Evolutionary conservation across 2,888 invertebrate genomes (phyloP).

Genomic region (Oxytorus armatus): DNA sequence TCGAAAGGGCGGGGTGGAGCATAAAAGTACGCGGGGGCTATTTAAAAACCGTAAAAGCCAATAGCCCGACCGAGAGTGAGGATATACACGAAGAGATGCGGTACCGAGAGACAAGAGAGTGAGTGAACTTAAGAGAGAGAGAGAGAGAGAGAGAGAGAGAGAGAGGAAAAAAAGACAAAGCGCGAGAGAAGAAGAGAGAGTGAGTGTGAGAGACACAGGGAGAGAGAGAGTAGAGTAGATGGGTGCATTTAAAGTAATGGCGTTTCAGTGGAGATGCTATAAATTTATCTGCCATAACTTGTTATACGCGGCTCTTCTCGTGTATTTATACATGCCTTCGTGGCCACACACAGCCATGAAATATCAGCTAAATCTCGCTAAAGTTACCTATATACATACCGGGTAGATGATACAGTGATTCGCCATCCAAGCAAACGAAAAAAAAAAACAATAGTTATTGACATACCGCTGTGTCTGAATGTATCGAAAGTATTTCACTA

Average conservation of each 20-base stretch:
- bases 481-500: neutral
- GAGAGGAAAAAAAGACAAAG: constrained; percentile 50
- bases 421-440: neutral
- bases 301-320: constrained; percentile 84
- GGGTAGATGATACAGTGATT: constrained; percentile 7
- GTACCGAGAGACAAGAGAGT: constrained; percentile 35
- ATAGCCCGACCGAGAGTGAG: constrained; percentile 73
- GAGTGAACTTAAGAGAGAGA: constrained; percentile 32
- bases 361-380: constrained; percentile 42
- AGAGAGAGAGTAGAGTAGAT: constrained; percentile 67
- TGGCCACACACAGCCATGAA: constrained; percentile 80
- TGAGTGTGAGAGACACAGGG: constrained; percentile 38
- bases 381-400: constrained; percentile 20
- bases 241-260: constrained; percentile 80
- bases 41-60: constrained; percentile 84
- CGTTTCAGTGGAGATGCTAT: constrained; percentile 85
- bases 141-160: constrained; percentile 52
- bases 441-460: constrained; percentile 5
- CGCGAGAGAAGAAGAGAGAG: constrained; percentile 17
- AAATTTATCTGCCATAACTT: constrained; percentile 85
- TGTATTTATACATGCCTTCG: constrained; percentile 83
- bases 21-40: constrained; percentile 76
- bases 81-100: constrained; percentile 61
- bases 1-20: constrained; percentile 66
- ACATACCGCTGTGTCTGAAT: neutral